Evolutionary conservation across 1,140 invertebrate genomes (phyloP), one percentile per base, ranked within the genome.

Genomic region (Dysdera silvatica): DNA sequence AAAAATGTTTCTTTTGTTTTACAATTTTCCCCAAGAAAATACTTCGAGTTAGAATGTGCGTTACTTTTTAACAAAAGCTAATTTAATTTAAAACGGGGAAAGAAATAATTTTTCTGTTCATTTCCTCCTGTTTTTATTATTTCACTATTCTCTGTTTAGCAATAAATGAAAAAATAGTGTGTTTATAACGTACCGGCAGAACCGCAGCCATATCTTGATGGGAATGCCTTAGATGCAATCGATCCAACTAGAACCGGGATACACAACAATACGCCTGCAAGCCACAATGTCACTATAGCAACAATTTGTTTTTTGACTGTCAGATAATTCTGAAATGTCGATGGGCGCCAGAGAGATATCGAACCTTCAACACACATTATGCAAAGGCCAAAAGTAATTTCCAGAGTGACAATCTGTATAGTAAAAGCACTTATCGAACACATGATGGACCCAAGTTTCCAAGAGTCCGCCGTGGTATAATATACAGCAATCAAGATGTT

Each of bases 271-370:
- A 59, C 32, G n/a, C 57, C 57, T 3, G 35, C 57, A 1, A 48
- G 24, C 56, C 56, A 65, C 49, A 65, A 14, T 24, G 31, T 54
- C 35, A 49, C 41, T 41, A 65, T 60, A 45, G 41, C 56, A 49
- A 60, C 57, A 16, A 31, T 32, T 60, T 65, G 63, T 49, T 60
- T 65, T 18, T 51, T 31, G 16, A 60, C 8, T 3, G 63, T 65
- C 43, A 60, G 32, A 31, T 47, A 60, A 60, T 24, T 56, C 20
- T 65, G 54, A 32, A 65, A 65, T 18, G 24, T 23, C 33, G 43
- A 47, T 8, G 63, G 63, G 20, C 57, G 49, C 56, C 63, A 55
- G 14, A 60, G 33, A 14, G 63, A 49, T 23, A 51, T 20, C 41
- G 40, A 43, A 23, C 63, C 37, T 41, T 65, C 49, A 2, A 31